phyloP scores from a whole-genome alignment of 2,113 vertebrate genomes.

The Kobus ellipsiprymnus region DNA sequence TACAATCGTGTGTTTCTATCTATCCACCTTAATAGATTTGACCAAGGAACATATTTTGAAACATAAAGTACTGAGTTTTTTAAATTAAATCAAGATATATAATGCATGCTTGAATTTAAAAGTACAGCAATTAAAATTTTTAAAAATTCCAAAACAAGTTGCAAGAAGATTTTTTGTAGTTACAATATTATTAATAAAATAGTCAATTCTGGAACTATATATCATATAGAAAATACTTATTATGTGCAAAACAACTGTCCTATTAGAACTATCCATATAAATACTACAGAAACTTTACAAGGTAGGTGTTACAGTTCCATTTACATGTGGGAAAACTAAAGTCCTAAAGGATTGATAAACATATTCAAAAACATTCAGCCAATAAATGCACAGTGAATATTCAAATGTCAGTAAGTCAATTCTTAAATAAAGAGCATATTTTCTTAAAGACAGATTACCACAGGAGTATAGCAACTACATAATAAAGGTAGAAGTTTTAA shows the following conservation, averaged over 20 bases:
- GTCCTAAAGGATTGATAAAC: not conserved
- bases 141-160: not conserved
- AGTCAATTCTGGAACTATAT: conserved; percentile 4
- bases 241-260: not conserved
- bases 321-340: not conserved
- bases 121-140: not conserved
- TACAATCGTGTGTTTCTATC: not conserved
- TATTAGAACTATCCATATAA: not conserved
- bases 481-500: not conserved
- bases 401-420: not conserved
- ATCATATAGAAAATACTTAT: not conserved
- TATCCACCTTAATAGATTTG: not conserved
- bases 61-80: not conserved
- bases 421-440: not conserved
- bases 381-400: not conserved
- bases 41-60: not conserved
- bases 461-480: not conserved
- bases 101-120: not conserved
- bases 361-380: not conserved
- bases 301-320: not conserved
- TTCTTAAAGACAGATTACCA: not conserved
- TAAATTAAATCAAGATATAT: not conserved
- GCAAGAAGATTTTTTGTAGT: not conserved
- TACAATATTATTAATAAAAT: not conserved
- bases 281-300: not conserved